A percentile compares a stretch with the other conserved stretches of the same genome.
Evolutionary conservation across 92 coral and sea anemone species (phyloP).

Genomic region (Phymanthus crucifer): DNA sequence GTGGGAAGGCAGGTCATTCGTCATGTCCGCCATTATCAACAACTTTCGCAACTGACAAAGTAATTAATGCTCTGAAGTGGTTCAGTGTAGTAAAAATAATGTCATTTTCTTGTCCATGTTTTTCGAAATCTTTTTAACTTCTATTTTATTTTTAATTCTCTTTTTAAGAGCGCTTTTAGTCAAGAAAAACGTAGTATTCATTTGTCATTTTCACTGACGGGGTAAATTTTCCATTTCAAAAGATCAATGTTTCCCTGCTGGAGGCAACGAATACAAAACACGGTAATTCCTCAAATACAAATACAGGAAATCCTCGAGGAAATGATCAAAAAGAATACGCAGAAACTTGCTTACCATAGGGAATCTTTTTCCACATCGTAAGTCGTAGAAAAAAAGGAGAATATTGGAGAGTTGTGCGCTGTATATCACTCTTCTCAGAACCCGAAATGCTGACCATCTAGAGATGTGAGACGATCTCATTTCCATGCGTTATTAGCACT

Average conservation of each 20-base stretch:
- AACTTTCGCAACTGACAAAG: neutral
- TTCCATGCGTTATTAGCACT: conserved; percentile 6
- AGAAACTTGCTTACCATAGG: neutral
- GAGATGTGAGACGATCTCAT: neutral
- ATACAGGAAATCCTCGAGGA: neutral
- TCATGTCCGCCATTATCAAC: neutral
- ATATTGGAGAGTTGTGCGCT: neutral
- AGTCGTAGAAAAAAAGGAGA: neutral
- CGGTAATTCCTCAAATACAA: neutral
- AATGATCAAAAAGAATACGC: neutral
- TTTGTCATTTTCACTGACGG: neutral
- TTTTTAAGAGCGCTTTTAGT: neutral
- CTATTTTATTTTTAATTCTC: too few species aligned
- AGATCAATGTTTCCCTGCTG: neutral
- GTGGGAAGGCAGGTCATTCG: neutral
- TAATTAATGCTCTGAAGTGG: neutral
- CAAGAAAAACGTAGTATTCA: neutral
- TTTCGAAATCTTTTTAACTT: neutral
- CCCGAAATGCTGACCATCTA: neutral
- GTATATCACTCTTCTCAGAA: neutral
- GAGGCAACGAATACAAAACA: neutral
- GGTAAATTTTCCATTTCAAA: neutral
- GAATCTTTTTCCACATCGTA: neutral
- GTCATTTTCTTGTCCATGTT: neutral
- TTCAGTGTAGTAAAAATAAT: neutral